Evolutionary conservation across 92 coral and sea anemone species (phyloP).

Genomic region (Actinostola sp.): DNA sequence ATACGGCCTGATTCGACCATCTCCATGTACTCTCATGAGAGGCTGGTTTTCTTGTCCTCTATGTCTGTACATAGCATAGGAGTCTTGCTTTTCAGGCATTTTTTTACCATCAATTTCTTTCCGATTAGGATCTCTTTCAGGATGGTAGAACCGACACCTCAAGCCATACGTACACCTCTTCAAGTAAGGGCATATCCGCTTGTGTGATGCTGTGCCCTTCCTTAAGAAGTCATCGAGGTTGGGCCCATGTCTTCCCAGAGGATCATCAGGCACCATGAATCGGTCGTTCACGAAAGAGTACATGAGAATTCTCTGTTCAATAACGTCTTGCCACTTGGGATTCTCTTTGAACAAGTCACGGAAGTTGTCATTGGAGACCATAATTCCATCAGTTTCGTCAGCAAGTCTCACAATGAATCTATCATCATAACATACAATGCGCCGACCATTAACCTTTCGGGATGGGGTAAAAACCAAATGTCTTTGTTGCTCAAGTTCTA

Average conservation of each 20-base stretch:
- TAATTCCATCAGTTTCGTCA: conserved; percentile 87
- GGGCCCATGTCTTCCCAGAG: conserved; percentile 96
- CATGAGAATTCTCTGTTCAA: conserved; percentile 90
- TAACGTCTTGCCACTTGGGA: conserved; percentile 91
- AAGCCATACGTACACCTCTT: conserved; percentile 92
- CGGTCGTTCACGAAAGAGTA: conserved; percentile 95
- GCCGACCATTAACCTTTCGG: conserved; percentile 85
- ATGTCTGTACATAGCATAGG: not conserved
- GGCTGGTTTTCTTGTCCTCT: not conserved
- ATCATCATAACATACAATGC: conserved; percentile 98
- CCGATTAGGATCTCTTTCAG: conserved; percentile 85
- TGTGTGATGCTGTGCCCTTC: conserved; percentile 90
- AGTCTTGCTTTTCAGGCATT: not conserved
- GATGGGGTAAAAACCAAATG: conserved; percentile 92
- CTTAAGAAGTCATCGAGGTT: conserved; percentile 87
- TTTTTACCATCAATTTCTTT: conserved; percentile 18
- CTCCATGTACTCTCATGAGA: not conserved
- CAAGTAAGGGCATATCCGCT: conserved; percentile 84
- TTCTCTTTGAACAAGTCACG: conserved; percentile 86
- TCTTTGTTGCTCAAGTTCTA: conserved; percentile 79
- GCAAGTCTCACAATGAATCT: conserved; percentile 89
- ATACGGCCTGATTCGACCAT: not conserved
- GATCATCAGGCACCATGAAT: conserved; percentile 99
- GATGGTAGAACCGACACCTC: conserved; percentile 90
- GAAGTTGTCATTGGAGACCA: conserved; percentile 94